These are phyloP conservation scores for Agrotis puta DNA, from an alignment of 2,888 invertebrate species.

Conservation along the genomic window DNA sequence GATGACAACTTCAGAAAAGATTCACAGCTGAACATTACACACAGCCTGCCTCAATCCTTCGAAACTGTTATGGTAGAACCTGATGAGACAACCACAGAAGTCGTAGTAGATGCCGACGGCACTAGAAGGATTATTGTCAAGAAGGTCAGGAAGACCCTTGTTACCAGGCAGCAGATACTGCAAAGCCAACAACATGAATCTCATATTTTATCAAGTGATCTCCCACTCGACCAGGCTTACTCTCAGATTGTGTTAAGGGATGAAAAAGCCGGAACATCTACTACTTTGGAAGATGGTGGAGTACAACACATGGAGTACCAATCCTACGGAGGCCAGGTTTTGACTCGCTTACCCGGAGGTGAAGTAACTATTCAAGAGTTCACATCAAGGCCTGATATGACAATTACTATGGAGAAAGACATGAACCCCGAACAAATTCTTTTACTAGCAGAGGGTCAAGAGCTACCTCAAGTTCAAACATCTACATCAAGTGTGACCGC, in stretches of 20 bases:
- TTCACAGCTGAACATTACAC: conserved; percentile 93
- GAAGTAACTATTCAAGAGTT: conserved; percentile 93
- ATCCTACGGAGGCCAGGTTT: conserved; percentile 92
- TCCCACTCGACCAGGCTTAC: conserved; percentile 92
- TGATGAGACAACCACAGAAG: conserved; percentile 95
- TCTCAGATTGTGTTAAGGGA: conserved; percentile 93
- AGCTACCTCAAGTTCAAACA: conserved; percentile 88
- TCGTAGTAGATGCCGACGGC: conserved; percentile 95
- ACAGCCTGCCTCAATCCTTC: conserved; percentile 94
- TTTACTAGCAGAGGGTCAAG: conserved; percentile 82
- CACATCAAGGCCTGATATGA: conserved; percentile 91
- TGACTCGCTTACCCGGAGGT: conserved; percentile 92
- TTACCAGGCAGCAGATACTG: conserved; percentile 92
- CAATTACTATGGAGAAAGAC: conserved; percentile 90
- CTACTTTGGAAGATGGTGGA: conserved; percentile 91
- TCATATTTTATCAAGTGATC: conserved; percentile 89
- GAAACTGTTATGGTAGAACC: conserved; percentile 96
- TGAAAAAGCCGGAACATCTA: conserved; percentile 91
- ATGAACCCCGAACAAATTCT: conserved; percentile 89
- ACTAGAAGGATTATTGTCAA: conserved; percentile 95
- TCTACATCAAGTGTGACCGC: conserved; percentile 94
- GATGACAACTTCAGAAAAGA: conserved; percentile 89
- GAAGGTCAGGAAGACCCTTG: conserved; percentile 93
- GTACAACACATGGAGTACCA: conserved; percentile 92
- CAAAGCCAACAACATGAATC: conserved; percentile 92